Evolutionary conservation across 2,888 invertebrate genomes (phyloP), one percentile per base, ranked within the genome.

Genomic region (Fragum sueziense): DNA sequence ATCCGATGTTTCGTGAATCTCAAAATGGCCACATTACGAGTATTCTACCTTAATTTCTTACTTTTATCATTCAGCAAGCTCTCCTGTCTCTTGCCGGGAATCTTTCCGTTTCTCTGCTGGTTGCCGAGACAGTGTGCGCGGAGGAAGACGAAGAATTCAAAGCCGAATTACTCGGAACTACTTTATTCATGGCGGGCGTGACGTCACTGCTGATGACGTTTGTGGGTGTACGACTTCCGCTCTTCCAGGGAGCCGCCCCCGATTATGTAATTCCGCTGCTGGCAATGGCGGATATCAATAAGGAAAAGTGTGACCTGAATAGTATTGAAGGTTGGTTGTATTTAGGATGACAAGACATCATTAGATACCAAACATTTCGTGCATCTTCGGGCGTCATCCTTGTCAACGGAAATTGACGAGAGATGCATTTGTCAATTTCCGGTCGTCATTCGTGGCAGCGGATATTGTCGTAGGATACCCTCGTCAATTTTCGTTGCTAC

Each of bases 231-330:
- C 84, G 89, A 54, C 73, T 89, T 54, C 89, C 89, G 11, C 59
- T 89, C 11, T 89, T 87, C 59, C 89, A 88, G 79, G 89, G 88
- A 1, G 88, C 89, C 9, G 86, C 87, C 0, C 84, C 84, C 54
- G 85, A 86, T 47, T 89, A 89, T 71, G 86, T 89, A 54, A 87
- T 90, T 14, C 89, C 90, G n/a, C 65, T 90, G 9, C 68, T 90
- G n/a, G 88, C 87, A 0, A 74, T 88, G 75, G 84, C 86, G 2
- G 85, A 80, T 1, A 76, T 86, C 29, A 76, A 74, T 73, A 87
- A 87, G 77, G 87, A 70, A 79, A 75, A 75, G 20, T 86, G 86
- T 70, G 72, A 74, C 20, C 25, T 83, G 4, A 71, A 72, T n/a
- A 52, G 57, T 4, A 34, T 41, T 1, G 37, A 52, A 41, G 20